Evolutionary conservation across 2,888 invertebrate species (phyloP), one percentile per base, ranked within the genome.

Genomic region (Lasioglossum marginatum): DNA sequence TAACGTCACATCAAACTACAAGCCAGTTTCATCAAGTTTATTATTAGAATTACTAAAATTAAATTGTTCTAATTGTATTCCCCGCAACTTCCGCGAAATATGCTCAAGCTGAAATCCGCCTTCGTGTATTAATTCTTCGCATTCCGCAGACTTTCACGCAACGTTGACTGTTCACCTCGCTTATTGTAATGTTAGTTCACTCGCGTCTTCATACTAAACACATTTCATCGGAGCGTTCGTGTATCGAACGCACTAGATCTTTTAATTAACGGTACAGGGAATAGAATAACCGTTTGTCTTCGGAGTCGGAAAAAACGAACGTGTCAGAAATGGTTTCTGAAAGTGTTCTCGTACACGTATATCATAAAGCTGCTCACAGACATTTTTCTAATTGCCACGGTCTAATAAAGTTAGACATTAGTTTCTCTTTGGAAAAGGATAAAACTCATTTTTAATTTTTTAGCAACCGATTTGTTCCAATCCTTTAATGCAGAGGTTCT

Each of bases 51-150:
- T 5, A 16, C n/a, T 27, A 6, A 31, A 31, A 31, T 8, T 16
- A 63, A 63, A 31, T 31, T 31, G 31, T 63, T 63, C 16, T 16
- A 6, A 31, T 63, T 6, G 63, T 31, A 63, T 63, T 19, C 31
- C 16, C 6, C 6, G 31, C 16, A 19, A 63, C 16, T 31, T 63
- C 63, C 63, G 31, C 31, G 63, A 63, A 8, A 16, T 31, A 63
- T 31, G 31, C 19, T 31, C 27, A 63, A 63, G 19, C 63, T 63
- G 63, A 63, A 63, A 63, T 63, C 63, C 63, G 63, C 40, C 52
- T 40, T 57, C 75, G n/a, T n/a, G n/a, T 75, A 57, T 37, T 75
- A 63, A 63, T 63, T 16, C 63, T 63, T 63, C 31, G 63, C 63
- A 63, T 63, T 63, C 63, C 63, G 3, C 31, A 63, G 63, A 63